Evolutionary conservation across 2,797 vertebrate species (phyloP), one percentile per base, ranked within the genome.

Genomic region (Aulostomus chinensis): DNA sequence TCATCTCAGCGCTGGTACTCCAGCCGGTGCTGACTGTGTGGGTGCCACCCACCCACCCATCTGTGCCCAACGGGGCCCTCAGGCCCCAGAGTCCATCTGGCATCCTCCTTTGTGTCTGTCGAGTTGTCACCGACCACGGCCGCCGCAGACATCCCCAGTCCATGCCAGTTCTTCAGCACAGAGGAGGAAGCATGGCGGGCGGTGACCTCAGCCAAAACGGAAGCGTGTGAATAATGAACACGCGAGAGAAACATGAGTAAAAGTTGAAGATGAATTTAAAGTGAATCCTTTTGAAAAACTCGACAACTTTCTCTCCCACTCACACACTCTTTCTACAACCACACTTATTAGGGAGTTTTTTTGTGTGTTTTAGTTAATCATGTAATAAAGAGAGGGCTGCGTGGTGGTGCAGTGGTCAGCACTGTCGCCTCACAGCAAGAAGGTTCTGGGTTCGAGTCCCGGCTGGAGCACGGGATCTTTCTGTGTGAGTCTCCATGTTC

Each of bases 21-120:
- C 52, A 42, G 53, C 51, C 50, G 56, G 66, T 56, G 35, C 69
- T 52, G 64, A 38, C 59, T 77, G 78, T 62, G 81, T 65, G 72
- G 66, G 57, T 68, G 58, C 82, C 79, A 86, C 87, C 88, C 86
- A 89, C 86, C 81, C 73, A 33, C 73, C 81, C 82, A 87, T 88
- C 88, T 89, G 89, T 72, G 82, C 57, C 79, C 78, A 71, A 68
- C 24, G 32, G 60, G 62, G 57, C 68, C 86, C 70, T 40, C 9
- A 7, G 70, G 70, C 63, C 77, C 65, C 62, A 47, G 74, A 66
- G 77, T 81, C 85, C 83, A 86, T 89, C 86, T 91, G 89, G 71
- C 82, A 73, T 66, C 80, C 74, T 80, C 74, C 74, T 73, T 73
- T 59, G 72, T 81, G 89, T 89, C 88, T 88, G 84, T 84, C 85